phyloP scores from a whole-genome alignment of 2,797 vertebrate species.

The Macroramphosus scolopax region DNA sequence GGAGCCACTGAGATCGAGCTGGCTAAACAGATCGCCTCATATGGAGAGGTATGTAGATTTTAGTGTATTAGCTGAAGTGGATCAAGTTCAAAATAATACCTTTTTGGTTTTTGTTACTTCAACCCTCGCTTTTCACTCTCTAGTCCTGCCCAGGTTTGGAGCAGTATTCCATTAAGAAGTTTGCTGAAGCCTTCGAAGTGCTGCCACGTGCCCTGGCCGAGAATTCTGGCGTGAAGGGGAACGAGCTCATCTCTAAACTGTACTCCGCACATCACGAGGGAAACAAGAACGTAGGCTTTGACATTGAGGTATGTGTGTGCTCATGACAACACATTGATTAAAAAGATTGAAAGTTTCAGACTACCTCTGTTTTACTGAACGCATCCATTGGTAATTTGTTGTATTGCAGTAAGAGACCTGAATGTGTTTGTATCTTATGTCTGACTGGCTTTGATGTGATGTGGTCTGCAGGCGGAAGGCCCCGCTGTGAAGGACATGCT shows the following conservation, averaged over 20 bases:
- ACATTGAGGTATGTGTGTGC: conserved; percentile 87
- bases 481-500: conserved; percentile 91
- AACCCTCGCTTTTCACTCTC: not conserved
- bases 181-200: conserved; percentile 91
- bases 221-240: conserved; percentile 94
- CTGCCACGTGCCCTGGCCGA: conserved; percentile 93
- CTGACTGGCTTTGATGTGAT: conserved; percentile 3
- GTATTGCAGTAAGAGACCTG: too few relatives aligned
- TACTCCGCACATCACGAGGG: conserved; percentile 95
- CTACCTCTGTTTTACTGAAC: too few relatives aligned
- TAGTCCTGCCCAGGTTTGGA: conserved; percentile 96
- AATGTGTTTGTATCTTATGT: too few relatives aligned
- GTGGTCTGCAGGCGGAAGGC: conserved; percentile 82
- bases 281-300: conserved; percentile 92
- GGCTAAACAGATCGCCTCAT: conserved; percentile 92
- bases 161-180: conserved; percentile 98
- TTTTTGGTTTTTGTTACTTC: too few relatives aligned
- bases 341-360: too few relatives aligned
- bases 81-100: too few relatives aligned
- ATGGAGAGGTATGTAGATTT: conserved; percentile 86
- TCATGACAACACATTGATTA: not conserved
- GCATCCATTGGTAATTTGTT: too few relatives aligned
- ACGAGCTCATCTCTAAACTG: conserved; percentile 93
- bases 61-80: not conserved
- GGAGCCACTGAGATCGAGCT: conserved; percentile 97